These are phyloP conservation scores for Sardinella longiceps DNA, from an alignment of 2,797 vertebrate genomes.

Conservation along the genomic window DNA sequence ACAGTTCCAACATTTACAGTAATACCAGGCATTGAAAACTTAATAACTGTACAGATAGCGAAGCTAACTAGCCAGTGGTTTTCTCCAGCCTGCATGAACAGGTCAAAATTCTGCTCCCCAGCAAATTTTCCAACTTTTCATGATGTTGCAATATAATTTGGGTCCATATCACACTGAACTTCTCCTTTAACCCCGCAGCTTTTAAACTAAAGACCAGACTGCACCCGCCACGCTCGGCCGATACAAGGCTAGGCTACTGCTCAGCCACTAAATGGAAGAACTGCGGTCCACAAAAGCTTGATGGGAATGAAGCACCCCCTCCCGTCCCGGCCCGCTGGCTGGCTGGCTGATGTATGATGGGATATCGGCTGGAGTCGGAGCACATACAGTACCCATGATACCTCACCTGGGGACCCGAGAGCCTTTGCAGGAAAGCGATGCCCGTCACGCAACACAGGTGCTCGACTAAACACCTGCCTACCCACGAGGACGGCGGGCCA, in stretches of 20 bases:
- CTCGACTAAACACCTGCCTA: not conserved
- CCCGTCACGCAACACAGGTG: not conserved
- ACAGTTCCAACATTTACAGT: too few species aligned
- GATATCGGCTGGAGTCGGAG: not conserved
- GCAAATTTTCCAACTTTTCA: too few species aligned
- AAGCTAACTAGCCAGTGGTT: too few species aligned
- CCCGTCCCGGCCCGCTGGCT: too few species aligned
- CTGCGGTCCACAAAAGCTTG: not conserved
- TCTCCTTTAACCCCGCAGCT: too few species aligned
- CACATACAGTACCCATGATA: not conserved
- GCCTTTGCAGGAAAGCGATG: conserved; percentile 16
- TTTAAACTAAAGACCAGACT: not conserved
- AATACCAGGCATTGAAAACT: too few species aligned
- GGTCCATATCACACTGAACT: too few species aligned
- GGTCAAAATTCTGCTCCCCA: too few species aligned
- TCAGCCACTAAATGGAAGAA: too few species aligned
- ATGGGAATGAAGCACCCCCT: not conserved
- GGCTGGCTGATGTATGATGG: not conserved
- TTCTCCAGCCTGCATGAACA: too few species aligned
- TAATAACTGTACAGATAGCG: too few species aligned
- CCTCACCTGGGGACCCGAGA: not conserved
- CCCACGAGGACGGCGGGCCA: not conserved
- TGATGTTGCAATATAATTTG: too few species aligned
- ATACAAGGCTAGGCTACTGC: not conserved
- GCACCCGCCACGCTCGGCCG: not conserved